Base-by-base conservation (phyloP, 2,888 invertebrate species). In the Stegana nigrithorax region DNA sequence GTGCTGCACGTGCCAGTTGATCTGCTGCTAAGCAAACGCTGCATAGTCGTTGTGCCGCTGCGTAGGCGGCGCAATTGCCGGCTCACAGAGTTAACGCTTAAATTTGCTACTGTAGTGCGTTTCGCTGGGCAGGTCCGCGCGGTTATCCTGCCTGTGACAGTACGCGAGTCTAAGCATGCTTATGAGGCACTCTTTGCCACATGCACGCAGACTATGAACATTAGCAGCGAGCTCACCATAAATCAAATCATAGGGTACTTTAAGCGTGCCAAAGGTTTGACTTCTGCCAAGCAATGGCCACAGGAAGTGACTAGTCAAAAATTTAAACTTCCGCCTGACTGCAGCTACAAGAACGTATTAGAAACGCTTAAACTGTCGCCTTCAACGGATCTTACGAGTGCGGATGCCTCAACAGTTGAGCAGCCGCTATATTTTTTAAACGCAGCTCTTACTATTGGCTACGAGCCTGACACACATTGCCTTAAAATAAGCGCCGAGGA, bases 1-100 rank as follows among this genome's bases (percentile, higher is more conserved):
- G 65, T 73, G 2, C 50, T 79, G 27, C 59, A 70, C n/a, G 51
- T 84, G 8, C 78, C 82, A 1, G 70, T 67, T 2, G 67, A 73
- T 1, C n/a, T 80, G 5, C 57, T 83, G 0, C 5, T 70, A 1
- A 67, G 72, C 8, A 71, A 70, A 29, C 64, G 74, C 1, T 80
- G 71, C 58, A 17, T 71, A 8, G 63, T 82, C 1, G 25, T 80
- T 1, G 47, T 84, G 36, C 74, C 81, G 2, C 21, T 77, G 7
- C 23, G 51, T 26, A 70, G 65, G 14, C 2, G 1, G 0, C 21
- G 6, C 2, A 70, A 68, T 21, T 63, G 53, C n/a, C 64, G 25
- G 6, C 39, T 83, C 12, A 76, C 82, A 4, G 60, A 67, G 2
- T 72, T 81, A 29, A 68, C 67, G 0, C n/a, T 82, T 2, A 68